These are phyloP conservation scores for Berghia stephanieae DNA, from an alignment of 1,140 invertebrate species.

Conservation along the genomic window DNA sequence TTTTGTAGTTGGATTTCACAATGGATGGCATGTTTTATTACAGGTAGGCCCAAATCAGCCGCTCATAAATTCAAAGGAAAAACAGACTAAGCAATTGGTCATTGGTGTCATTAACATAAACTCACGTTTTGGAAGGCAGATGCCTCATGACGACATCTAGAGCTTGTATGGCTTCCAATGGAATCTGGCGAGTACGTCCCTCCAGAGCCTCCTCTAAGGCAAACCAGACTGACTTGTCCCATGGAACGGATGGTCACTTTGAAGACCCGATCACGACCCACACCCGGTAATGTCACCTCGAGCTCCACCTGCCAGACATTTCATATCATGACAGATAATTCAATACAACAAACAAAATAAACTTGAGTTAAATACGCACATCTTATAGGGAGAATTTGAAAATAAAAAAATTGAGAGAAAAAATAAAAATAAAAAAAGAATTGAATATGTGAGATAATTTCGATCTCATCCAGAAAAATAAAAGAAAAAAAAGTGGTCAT, in stretches of 20 bases:
- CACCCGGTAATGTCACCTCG: constrained; percentile 95
- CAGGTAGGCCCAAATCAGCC: neutral
- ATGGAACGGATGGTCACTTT: constrained; percentile 98
- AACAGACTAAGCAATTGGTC: too few relatives aligned
- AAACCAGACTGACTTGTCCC: constrained; percentile 94
- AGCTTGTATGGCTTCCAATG: constrained; percentile 96
- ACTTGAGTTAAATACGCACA: too few relatives aligned
- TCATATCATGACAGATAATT: neutral
- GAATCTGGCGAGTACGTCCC: constrained; percentile 86
- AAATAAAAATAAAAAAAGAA: too few relatives aligned
- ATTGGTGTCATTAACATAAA: neutral
- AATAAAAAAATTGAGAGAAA: too few relatives aligned
- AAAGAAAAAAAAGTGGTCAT: too few relatives aligned
- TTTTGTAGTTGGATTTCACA: too few relatives aligned
- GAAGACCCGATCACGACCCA: constrained; percentile 99
- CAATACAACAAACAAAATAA: too few relatives aligned
- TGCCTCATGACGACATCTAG: constrained; percentile 99
- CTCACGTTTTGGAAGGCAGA: constrained; percentile 93
- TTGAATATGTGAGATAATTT: too few relatives aligned
- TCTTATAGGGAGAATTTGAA: too few relatives aligned
- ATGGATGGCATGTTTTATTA: too few relatives aligned
- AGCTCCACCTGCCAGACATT: constrained; percentile 77
- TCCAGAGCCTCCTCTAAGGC: constrained; percentile 97
- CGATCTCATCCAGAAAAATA: too few relatives aligned
- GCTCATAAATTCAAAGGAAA: neutral